Conservation (phyloP, 2,888 invertebrate species). For the Drosophila multiciliata region DNA sequence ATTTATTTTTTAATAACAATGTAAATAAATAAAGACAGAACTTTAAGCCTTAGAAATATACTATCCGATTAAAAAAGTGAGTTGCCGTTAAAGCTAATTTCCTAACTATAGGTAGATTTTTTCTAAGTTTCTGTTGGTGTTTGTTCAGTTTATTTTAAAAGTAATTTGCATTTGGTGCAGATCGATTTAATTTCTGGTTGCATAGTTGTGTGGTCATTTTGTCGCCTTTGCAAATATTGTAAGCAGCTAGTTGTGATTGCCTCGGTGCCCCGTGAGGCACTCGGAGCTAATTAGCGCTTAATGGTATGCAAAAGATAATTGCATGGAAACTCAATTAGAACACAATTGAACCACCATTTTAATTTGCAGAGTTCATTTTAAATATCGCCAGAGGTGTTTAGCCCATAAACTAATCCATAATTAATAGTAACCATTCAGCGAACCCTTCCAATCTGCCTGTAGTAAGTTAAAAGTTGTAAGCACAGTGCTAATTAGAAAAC, state of each 20-base stretch:
- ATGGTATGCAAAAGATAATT: slow-evolving; percentile 60
- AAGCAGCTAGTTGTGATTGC: slow-evolving; percentile 21
- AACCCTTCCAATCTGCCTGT: not conserved
- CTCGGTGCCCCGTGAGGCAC: slow-evolving; percentile 3
- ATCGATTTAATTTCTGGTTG: slow-evolving; percentile 32
- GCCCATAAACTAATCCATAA: slow-evolving; percentile 47
- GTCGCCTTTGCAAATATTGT: not conserved
- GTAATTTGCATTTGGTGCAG: slow-evolving; percentile 13
- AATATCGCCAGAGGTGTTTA: slow-evolving; percentile 12
- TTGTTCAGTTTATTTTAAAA: not conserved
- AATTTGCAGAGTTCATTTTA: slow-evolving; percentile 44
- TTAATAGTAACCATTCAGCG: slow-evolving; percentile 40
- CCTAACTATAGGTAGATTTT: not conserved
- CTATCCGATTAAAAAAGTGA: not conserved
- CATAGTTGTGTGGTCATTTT: slow-evolving; percentile 8
- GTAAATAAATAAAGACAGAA: not conserved
- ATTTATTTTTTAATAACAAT: not conserved
- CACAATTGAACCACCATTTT: slow-evolving; percentile 52
- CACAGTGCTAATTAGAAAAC: slow-evolving; percentile 67
- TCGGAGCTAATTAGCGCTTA: slow-evolving; percentile 21
- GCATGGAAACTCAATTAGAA: slow-evolving; percentile 62
- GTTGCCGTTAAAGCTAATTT: not conserved
- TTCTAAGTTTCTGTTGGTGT: not conserved
- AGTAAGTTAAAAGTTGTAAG: slow-evolving; percentile 60
- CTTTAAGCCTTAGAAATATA: not conserved